Base-by-base conservation (phyloP, 1,140 invertebrate species). In the Heterodera schachtii region DNA sequence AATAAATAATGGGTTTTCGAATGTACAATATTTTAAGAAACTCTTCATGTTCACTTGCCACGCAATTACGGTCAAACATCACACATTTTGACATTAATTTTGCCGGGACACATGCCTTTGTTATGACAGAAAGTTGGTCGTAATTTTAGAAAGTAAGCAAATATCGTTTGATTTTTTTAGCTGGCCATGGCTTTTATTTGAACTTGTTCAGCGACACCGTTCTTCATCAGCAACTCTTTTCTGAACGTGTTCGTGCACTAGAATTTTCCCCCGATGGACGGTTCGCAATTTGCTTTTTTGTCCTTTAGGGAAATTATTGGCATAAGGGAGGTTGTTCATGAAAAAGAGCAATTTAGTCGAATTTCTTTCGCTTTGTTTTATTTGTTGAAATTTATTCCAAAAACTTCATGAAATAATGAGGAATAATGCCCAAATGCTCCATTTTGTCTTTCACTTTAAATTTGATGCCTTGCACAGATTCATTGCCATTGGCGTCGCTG, bases 251-350 rank as follows among this genome's bases (percentile, higher is more conserved):
- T 8, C 76, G 49, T 52, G 74, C 66, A 31, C 60, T 78, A 4
- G 67, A 73, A n/a, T 84, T 84, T 75, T 82, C 82, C 13, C 76
- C 83, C 8, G 73, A 84, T 83, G 83, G 83, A 64, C 84, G 77
- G 82, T 84, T 19, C 16, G 49, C 44, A 21, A 73, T 83, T 83
- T 21, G 16, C 31, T 31, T 31, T 31, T 31, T 31, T 31, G 31
- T 31, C 31, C 31, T 31, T 31, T 31, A 0, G 1, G 31, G 31
- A 31, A 31, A n/a, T n/a, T n/a, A n/a, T n/a, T n/a, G n/a, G n/a
- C n/a, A n/a, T n/a, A n/a, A n/a, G n/a, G n/a, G n/a, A n/a, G n/a
- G n/a, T n/a, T n/a, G n/a, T n/a, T n/a, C n/a, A n/a, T n/a, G n/a
- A n/a, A n/a, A n/a, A n/a, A n/a, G n/a, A n/a, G n/a, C n/a, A n/a